Base-by-base conservation (phyloP, 2,797 vertebrate genomes). In the Lepilemur ruficaudatus region DNA sequence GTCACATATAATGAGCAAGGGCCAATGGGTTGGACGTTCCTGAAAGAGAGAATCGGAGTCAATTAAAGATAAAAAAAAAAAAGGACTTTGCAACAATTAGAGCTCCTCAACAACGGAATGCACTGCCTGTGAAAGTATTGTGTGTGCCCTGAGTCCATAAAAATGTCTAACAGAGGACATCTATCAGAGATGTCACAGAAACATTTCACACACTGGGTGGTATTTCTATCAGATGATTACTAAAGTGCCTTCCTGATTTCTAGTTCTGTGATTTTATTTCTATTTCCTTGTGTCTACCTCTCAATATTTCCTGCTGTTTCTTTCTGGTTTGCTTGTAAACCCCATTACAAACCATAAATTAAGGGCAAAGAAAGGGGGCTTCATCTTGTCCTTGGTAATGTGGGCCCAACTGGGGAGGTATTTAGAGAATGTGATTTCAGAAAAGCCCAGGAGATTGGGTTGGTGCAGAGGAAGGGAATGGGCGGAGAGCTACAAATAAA, bases 401-500 rank as follows among this genome's bases (percentile, higher is more conserved):
- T 13, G 55, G 57, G 38, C 50, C 43, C 11, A 55, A 79, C 23
- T 30, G 23, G 81, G 35, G 8, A 96, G 73, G 38, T 89, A 70
- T 57, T 94, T 93, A 94, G 18, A 92, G 80, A 95, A 72, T 4
- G 4, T 69, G 86, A 94, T 50, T 63, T 43, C 15, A 90, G 59
- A 20, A 91, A 6, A 73, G 30, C 75, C 35, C 61, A 67, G 67
- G 79, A 82, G 50, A 82, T 30, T 81, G 88, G 86, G 32, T 4
- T 91, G 83, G 35, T 72, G 11, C 9, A 87, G 25, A 79, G 38
- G 81, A 93, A 70, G 23, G 46, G n/a, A 94, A 69, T 7, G 7
- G 38, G 55, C 43, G 4, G 63, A 93, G 81, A 87, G 13, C 41
- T 78, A 80, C 70, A 95, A 89, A 97, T 87, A 95, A 94, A 90